Evolutionary conservation across 1,140 invertebrate genomes (phyloP), one percentile per base, ranked within the genome.

Genomic region (Hycleus phaleratus): DNA sequence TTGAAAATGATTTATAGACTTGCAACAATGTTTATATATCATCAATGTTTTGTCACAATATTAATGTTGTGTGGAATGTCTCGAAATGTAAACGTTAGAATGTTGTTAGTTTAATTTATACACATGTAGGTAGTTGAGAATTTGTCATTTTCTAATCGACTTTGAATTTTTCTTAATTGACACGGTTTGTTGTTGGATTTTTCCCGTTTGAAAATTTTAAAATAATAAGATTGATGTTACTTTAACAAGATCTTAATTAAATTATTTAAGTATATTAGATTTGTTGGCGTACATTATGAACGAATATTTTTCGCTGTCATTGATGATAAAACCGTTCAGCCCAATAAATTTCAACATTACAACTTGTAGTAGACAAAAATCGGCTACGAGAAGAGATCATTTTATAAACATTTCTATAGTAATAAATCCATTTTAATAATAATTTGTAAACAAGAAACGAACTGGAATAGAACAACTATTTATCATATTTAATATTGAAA

Each of bases 381-480:
- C 25, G 11, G 38, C 12, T 12, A 26, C 25, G 25, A 38, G 10
- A 26, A 12, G 12, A 50, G 49, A n/a, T 38, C 9, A 43, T 49
- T 46, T 51, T 47, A 58, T 58, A 58, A 58, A 58, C 53, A 50
- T 60, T 56, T 58, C 7, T 57, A 56, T 24, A 55, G 58, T 51
- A 60, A 63, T 65, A 65, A 65, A 63, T 65, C 60, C 61, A 65
- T 65, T 65, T 65, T 62, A 65, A 63, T 65, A 65, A 65, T 65
- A 65, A 65, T 65, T 65, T 65, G 63, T 65, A 65, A 63, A 65
- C 63, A 65, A 65, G 61, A 63, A 65, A 63, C 63, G 55, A 63
- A 65, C 63, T 59, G 63, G 63, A 63, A 65, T 65, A 62, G 60
- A 62, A 62, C 44, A 42, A 53, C 51, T 62, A 62, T 62, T 58